Conservation (phyloP, 2,888 invertebrate species). For the Dasypogon diadema region DNA sequence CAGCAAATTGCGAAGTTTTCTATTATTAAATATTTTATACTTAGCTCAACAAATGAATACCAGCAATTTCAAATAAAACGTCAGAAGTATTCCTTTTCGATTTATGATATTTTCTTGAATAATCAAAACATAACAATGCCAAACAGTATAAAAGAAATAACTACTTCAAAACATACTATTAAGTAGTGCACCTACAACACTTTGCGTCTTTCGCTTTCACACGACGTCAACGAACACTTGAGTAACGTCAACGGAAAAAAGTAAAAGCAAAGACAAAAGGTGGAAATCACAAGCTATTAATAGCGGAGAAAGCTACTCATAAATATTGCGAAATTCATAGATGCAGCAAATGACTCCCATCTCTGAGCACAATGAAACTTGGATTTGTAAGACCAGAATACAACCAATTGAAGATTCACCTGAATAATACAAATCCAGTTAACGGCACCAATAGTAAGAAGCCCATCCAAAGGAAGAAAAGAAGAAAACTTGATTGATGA, state of each 20-base stretch:
- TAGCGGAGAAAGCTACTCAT: constrained; percentile 27
- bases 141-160: too few species aligned
- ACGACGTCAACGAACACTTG: background rate
- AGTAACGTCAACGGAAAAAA: background rate
- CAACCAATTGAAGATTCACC: background rate
- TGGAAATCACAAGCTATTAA: constrained; percentile 1
- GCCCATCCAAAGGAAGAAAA: background rate
- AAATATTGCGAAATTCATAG: constrained; percentile 32
- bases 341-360: constrained; percentile 8
- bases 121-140: too few species aligned
- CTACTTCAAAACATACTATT: too few species aligned
- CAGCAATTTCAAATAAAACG: too few species aligned
- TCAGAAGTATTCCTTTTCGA: too few species aligned
- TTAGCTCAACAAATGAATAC: too few species aligned
- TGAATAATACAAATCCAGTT: background rate
- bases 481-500: constrained; percentile 33
- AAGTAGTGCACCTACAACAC: too few species aligned
- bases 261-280: background rate
- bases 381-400: background rate
- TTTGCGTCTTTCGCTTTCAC: constrained; percentile 34
- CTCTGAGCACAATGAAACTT: background rate
- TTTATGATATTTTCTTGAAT: too few species aligned
- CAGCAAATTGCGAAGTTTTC: too few species aligned
- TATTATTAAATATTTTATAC: too few species aligned
- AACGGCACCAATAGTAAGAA: background rate